Base-by-base conservation (phyloP, 2,113 vertebrate genomes). In the Petaurus breviceps region DNA sequence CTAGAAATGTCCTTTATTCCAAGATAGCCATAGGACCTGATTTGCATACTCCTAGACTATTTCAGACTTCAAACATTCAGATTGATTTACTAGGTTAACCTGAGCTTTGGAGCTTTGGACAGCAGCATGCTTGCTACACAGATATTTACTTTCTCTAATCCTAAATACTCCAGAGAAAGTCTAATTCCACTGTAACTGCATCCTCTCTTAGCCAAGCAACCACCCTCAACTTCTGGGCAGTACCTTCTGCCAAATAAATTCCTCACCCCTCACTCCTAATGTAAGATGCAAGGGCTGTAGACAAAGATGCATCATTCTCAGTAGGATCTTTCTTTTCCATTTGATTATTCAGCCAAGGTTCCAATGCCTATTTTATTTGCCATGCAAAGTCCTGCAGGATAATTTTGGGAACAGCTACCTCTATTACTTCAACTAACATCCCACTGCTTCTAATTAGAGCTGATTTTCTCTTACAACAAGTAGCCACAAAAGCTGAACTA, bases 381-480 rank as follows among this genome's bases (percentile, higher is more conserved):
- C 95, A 95, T 68, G 93, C 92, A 94, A 97, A 98, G 55, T 97
- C 93, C 92, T 97, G 47, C 90, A 97, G 97, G 93, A 97, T 92
- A 96, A 96, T 94, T 93, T 96, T 90, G 95, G 98, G 52, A 96
- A 55, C 24, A 96, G 97, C 97, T 97, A 94, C 96, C 51, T 96
- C 91, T 95, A 57, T 95, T 96, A 97, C 55, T 95, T 98, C 94
- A 95, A 94, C 95, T 97, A 94, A 92, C 89, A 98, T 95, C 97
- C 92, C 95, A 98, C 93, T 95, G 97, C 95, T 98, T 98, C 97
- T 96, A 97, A 98, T 97, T 98, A 98, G 94, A 96, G 96, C 95
- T 84, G 94, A 98, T 98, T 98, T 98, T 97, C 95, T 97, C 49
- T 98, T 97, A 95, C 19, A 97, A 96, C 26, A 97, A 95, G 92